A percentile compares a stretch with the other conserved stretches of the same genome.
These are phyloP conservation scores for Emydura subglobosa DNA, from an alignment of 2,113 vertebrate genomes.

Conservation along the genomic window DNA sequence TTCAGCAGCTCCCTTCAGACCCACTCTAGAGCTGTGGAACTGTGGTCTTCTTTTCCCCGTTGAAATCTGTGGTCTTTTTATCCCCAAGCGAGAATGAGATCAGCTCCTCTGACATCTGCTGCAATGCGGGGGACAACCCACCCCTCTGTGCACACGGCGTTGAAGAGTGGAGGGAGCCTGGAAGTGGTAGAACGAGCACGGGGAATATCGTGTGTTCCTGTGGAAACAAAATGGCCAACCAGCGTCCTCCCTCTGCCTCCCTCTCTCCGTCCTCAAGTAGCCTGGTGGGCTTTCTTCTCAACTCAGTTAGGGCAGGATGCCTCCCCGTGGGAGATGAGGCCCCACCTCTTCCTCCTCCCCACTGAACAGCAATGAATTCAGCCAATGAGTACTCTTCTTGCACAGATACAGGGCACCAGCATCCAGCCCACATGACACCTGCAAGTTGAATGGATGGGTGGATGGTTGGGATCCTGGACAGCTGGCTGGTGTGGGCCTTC, in stretches of 20 bases:
- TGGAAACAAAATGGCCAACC: neutral
- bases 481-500: fast-evolving
- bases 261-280: neutral
- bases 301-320: neutral
- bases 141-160: fast-evolving
- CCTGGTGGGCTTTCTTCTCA: neutral
- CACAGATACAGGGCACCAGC: fast-evolving
- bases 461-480: no score
- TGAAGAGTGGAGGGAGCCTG: neutral
- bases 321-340: neutral
- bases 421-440: neutral
- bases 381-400: neutral
- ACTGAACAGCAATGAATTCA: neutral
- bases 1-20: neutral
- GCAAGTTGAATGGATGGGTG: neutral
- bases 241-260: neutral
- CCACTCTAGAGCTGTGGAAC: neutral
- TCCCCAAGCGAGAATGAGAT: no score
- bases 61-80: neutral
- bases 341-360: neutral
- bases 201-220: neutral
- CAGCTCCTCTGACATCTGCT: neutral
- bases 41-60: neutral
- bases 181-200: neutral
- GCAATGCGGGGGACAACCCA: neutral